phyloP scores from a whole-genome alignment of 37 sponge, comb jelly and placozoan species.

The Haliclona indistincta region DNA sequence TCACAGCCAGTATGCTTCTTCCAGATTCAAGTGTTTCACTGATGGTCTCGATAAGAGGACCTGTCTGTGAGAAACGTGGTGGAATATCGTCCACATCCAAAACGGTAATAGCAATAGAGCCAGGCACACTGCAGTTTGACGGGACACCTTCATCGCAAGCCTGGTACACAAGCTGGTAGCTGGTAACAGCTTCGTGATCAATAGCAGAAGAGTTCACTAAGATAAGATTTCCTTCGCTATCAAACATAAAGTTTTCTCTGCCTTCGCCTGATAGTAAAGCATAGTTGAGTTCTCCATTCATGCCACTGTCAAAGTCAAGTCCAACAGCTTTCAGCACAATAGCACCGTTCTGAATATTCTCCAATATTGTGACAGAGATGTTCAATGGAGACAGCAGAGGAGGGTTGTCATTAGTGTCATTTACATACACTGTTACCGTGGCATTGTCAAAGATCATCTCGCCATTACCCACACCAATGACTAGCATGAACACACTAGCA shows the following conservation, averaged over 20 bases:
- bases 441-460: slow-evolving; percentile 49
- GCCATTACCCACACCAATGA: slow-evolving; percentile 49
- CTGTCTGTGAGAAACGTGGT: slow-evolving; percentile 38
- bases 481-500: slow-evolving; percentile 18
- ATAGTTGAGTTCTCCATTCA: slow-evolving; percentile 50
- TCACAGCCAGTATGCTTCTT: slow-evolving; percentile 17
- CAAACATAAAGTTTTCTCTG: slow-evolving; percentile 38
- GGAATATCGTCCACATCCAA: slow-evolving; percentile 71
- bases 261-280: slow-evolving; percentile 40
- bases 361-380: slow-evolving; percentile 22
- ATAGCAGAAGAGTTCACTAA: not conserved
- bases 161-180: slow-evolving; percentile 31
- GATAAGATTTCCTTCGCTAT: slow-evolving; percentile 33
- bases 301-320: slow-evolving; percentile 71
- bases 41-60: slow-evolving; percentile 9
- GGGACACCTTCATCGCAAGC: slow-evolving; percentile 56
- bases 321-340: slow-evolving; percentile 36
- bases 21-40: slow-evolving; percentile 38
- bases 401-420: slow-evolving; percentile 73
- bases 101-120: slow-evolving; percentile 44
- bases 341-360: slow-evolving; percentile 16
- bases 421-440: slow-evolving; percentile 24
- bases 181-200: slow-evolving; percentile 27
- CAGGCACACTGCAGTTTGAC: slow-evolving; percentile 42
- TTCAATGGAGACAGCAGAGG: slow-evolving; percentile 68